Evolutionary conservation across 2,888 invertebrate species (phyloP).

Genomic region (Argyresthia albistria): DNA sequence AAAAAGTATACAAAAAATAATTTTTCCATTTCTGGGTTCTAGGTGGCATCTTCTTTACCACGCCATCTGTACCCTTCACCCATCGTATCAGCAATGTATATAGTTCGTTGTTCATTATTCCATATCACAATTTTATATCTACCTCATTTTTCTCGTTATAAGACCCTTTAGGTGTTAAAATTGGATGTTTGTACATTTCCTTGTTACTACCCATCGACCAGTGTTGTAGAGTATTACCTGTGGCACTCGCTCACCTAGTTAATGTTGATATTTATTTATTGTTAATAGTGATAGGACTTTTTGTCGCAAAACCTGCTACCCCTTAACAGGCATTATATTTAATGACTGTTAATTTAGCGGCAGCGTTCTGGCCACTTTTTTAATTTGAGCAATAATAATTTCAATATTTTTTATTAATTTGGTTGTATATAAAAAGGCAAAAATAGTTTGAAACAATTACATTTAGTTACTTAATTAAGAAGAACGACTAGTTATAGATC

Average conservation of each 20-base stretch:
- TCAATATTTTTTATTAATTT: too few relatives aligned
- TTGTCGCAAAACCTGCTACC: neutral
- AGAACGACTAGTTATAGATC: too few relatives aligned
- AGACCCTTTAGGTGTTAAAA: constrained; percentile 55
- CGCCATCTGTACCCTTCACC: too few relatives aligned
- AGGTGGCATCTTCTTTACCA: too few relatives aligned
- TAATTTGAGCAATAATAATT: too few relatives aligned
- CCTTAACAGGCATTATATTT: constrained; percentile 16
- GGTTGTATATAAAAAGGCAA: too few relatives aligned
- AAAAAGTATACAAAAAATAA: too few relatives aligned
- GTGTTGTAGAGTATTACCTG: constrained; percentile 11
- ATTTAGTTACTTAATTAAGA: too few relatives aligned
- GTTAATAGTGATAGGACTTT: constrained; percentile 10
- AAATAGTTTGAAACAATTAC: too few relatives aligned
- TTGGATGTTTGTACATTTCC: constrained; percentile 33
- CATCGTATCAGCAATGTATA: constrained; percentile 5
- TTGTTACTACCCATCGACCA: constrained; percentile 35
- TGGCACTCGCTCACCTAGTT: constrained; percentile 25
- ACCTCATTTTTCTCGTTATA: constrained; percentile 67
- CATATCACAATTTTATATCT: constrained; percentile 68
- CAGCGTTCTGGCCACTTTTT: too few relatives aligned
- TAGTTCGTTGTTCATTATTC: constrained; percentile 39
- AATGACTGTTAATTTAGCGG: too few relatives aligned
- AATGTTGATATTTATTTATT: constrained; percentile 36
- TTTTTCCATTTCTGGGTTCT: too few relatives aligned